A percentile compares a stretch with the other conserved stretches of the same genome.
Evolutionary conservation across 2,888 invertebrate genomes (phyloP).

Genomic region (Xestia c-nigrum): DNA sequence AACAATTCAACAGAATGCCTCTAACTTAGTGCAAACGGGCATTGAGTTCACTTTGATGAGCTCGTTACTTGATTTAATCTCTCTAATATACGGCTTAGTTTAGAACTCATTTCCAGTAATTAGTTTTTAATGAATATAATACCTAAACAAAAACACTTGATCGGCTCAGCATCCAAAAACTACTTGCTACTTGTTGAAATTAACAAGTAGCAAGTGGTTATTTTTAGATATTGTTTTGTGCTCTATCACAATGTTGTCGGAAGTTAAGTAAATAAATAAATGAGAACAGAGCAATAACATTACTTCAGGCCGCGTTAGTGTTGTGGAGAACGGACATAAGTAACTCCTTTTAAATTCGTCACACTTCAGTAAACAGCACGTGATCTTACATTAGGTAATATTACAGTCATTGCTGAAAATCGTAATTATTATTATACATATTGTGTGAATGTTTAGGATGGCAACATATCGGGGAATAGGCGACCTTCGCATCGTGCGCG

Average conservation of each 20-base stretch:
- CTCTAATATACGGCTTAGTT: background rate
- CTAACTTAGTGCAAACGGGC: background rate
- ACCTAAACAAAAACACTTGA: background rate
- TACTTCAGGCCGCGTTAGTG: background rate
- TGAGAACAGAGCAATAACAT: background rate
- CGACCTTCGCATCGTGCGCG: slow-evolving; percentile 50
- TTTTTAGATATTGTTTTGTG: no score
- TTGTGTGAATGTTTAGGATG: slow-evolving; percentile 6
- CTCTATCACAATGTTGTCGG: no score
- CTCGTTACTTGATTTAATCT: background rate
- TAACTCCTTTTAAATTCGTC: background rate
- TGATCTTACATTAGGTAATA: background rate
- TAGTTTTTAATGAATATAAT: background rate
- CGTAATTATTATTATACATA: background rate
- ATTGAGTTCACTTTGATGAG: background rate
- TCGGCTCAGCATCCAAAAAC: background rate
- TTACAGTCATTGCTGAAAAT: background rate
- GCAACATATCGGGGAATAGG: slow-evolving; percentile 22
- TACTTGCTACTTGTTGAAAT: no score
- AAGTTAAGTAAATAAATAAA: no score
- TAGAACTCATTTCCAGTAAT: background rate
- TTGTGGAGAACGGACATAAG: background rate
- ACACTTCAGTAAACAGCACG: background rate
- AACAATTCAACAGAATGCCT: background rate
- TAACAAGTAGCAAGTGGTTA: no score